Conservation (phyloP, 2,113 vertebrate genomes). For the Chamaetylas fuelleborni region DNA sequence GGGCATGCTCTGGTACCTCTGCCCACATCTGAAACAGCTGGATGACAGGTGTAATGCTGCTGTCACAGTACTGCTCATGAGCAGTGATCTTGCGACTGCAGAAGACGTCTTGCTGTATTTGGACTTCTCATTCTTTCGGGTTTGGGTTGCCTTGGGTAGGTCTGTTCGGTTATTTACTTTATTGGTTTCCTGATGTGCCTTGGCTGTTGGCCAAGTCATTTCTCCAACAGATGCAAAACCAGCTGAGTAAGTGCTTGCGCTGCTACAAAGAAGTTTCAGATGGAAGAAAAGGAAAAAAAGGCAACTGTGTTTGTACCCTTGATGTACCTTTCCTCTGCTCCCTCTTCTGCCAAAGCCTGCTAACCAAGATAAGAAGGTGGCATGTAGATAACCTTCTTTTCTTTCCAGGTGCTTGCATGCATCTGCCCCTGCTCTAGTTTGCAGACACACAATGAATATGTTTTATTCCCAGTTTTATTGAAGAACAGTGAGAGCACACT, state of each 20-base stretch:
- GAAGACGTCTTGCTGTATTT: neutral
- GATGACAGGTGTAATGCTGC: neutral
- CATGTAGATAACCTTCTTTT: neutral
- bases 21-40: accelerated
- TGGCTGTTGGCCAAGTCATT: neutral
- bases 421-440: neutral
- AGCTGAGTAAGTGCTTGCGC: neutral
- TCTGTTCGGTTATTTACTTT: neutral
- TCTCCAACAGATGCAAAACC: neutral
- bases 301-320: neutral
- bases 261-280: neutral
- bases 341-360: neutral
- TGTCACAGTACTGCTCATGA: neutral
- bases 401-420: neutral
- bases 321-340: neutral
- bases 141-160: neutral
- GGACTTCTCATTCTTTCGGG: neutral
- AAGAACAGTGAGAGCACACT: neutral
- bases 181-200: neutral
- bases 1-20: neutral
- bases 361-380: neutral
- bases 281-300: neutral
- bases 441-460: neutral
- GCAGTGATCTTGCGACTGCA: neutral
- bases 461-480: neutral